Evolutionary conservation across 2,888 invertebrate species (phyloP), one percentile per base, ranked within the genome.

Genomic region (Tinea semifulvella): DNA sequence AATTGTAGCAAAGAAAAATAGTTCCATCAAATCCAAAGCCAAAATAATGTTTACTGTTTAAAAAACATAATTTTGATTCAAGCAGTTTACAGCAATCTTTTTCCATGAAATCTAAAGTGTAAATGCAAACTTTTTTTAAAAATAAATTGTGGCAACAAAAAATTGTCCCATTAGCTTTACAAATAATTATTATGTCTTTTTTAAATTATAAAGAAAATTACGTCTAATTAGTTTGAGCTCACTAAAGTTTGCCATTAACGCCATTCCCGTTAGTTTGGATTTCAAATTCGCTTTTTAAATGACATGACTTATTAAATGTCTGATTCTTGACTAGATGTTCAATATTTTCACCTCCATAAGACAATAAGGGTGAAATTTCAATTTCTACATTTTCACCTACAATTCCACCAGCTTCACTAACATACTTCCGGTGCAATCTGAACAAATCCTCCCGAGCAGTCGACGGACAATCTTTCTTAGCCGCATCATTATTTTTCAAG

Each of bases 281-380:
- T 48, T 79, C 79, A 3, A 72, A 61, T 50, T 71, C 65, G 55
- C 81, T 80, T 48, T 81, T 79, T 47, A 87, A 68, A 56, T 87
- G 80, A 50, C 85, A 76, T 19, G 93, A 92, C 10, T 77, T 67
- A 1, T 76, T 67, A 51, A 91, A 89, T 10, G 82, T 84, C 62
- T 90, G 88, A 20, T 86, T 88, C 35, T 77, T 72, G 0, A 91
- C 90, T 26, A 88, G 62, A 2, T 83, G 70, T 44, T 85, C 81
- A 46, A 97, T 77, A 60, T 90, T 89, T 79, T 98, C 98, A 2
- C 98, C 98, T 35, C 88, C 89, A 53, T 96, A 98, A 0, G 95
- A 94, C 2, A 96, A 70, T 2, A 96, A 72, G 0, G 98, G 96
- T 7, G 96, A 96, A 47, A 98, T 91, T 77, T 98, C 98, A 53